These are phyloP conservation scores for Pomacea canaliculata DNA, from an alignment of 2,888 invertebrate species.

Conservation along the genomic window DNA sequence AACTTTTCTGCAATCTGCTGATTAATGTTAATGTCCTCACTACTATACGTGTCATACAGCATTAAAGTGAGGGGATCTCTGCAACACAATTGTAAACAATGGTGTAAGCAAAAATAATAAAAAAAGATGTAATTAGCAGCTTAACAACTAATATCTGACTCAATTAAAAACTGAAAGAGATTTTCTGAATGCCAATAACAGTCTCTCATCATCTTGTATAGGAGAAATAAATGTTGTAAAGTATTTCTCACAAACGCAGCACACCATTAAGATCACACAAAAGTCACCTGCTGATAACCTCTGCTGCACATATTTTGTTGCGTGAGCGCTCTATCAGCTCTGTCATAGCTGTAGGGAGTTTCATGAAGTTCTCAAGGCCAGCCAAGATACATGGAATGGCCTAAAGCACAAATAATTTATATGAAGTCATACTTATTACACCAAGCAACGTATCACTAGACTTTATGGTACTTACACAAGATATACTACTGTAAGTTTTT, in stretches of 20 bases:
- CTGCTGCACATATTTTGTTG: constrained; percentile 52
- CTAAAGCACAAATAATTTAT: constrained; percentile 30
- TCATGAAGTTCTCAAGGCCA: constrained; percentile 48
- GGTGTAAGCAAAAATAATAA: background rate
- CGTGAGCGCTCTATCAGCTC: constrained; percentile 48
- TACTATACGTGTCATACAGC: constrained; percentile 50
- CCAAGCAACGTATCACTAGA: too few species aligned
- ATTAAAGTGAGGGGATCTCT: constrained; percentile 52
- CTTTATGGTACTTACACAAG: too few species aligned
- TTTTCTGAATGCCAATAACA: too few species aligned
- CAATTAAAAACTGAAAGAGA: too few species aligned
- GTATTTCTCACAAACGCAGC: too few species aligned
- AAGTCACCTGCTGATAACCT: constrained; percentile 45
- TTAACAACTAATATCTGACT: too few species aligned
- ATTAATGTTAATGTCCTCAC: constrained; percentile 54
- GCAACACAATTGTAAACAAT: constrained; percentile 24
- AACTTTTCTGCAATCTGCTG: constrained; percentile 27
- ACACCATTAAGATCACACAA: too few species aligned
- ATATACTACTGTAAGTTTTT: too few species aligned
- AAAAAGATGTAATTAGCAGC: too few species aligned
- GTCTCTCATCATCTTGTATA: too few species aligned
- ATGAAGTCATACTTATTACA: too few species aligned
- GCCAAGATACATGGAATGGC: constrained; percentile 48
- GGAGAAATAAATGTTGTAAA: too few species aligned
- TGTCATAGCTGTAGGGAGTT: constrained; percentile 45